Percentiles rank a stretch among this genome's conserved stretches.
These are phyloP conservation scores for Chydorus sphaericus DNA, from an alignment of 2,888 invertebrate species.

Conservation along the genomic window DNA sequence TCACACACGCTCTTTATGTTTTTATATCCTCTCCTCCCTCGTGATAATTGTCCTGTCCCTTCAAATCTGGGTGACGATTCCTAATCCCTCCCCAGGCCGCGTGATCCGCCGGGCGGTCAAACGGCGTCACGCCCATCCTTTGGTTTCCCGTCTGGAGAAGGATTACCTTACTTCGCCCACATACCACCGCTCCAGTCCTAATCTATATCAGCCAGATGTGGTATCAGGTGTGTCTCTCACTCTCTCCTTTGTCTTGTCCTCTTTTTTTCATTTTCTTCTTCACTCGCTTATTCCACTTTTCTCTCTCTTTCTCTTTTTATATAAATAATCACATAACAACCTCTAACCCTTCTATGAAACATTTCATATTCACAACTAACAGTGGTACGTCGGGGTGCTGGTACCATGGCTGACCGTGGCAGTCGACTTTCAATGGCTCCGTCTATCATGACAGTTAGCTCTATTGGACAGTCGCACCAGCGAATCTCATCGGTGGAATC, in stretches of 20 bases:
- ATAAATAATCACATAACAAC: background rate
- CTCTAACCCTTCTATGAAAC: background rate
- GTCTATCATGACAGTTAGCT: background rate
- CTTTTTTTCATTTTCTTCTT: background rate
- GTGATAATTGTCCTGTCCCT: background rate
- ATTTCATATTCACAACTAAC: background rate
- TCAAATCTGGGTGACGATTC: background rate
- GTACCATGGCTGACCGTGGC: background rate
- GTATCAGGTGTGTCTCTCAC: background rate
- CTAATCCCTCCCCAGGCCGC: background rate
- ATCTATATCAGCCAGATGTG: constrained; percentile 5
- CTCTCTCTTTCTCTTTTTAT: background rate
- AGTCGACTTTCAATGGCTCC: constrained; percentile 1
- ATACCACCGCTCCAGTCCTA: constrained; percentile 7
- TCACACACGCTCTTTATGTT: background rate
- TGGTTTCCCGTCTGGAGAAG: constrained; percentile 12
- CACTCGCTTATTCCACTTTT: background rate
- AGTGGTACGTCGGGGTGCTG: background rate
- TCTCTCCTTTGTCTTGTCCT: background rate
- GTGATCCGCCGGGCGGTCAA: constrained; percentile 10
- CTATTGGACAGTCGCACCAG: background rate
- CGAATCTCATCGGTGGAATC: constrained; percentile 4
- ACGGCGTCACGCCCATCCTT: constrained; percentile 9
- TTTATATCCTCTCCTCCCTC: background rate
- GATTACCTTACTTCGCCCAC: constrained; percentile 8